Percentiles rank a stretch among this genome's conserved stretches.
Conservation (phyloP, 2,797 vertebrate genomes). For the Pseudochirops corinnae region DNA sequence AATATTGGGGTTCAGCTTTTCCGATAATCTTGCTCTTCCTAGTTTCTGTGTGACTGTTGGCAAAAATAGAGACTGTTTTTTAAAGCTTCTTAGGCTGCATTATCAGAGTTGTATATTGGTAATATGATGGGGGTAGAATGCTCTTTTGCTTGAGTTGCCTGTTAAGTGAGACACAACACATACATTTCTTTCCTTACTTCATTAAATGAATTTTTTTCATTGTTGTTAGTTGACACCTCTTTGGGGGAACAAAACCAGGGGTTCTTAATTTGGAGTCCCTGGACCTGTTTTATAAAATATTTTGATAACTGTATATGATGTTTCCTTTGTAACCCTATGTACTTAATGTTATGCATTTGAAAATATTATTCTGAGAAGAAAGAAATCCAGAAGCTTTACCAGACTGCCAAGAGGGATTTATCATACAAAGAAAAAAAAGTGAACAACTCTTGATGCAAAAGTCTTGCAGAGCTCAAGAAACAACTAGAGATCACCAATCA, state of each 20-base stretch:
- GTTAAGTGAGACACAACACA: neutral
- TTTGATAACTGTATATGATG: neutral
- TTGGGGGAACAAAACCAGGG: neutral
- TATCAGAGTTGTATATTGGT: neutral
- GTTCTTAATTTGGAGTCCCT: neutral
- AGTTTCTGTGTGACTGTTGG: neutral
- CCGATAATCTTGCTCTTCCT: neutral
- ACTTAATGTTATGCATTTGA: neutral
- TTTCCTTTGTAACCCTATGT: neutral
- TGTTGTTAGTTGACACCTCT: neutral
- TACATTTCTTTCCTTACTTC: neutral
- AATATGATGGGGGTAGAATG: neutral
- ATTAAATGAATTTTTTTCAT: neutral
- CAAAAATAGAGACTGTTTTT: neutral
- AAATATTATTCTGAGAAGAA: neutral
- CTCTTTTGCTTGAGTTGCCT: neutral
- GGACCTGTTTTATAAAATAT: neutral
- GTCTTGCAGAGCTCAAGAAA: neutral
- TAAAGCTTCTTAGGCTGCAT: neutral
- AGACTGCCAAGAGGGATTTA: neutral
- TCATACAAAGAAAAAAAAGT: neutral
- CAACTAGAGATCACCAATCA: neutral
- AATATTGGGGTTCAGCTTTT: neutral
- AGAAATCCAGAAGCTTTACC: neutral
- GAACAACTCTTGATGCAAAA: neutral